Evolutionary conservation across 1,140 invertebrate species (phyloP).

Genomic region (Psilanteris sp.): DNA sequence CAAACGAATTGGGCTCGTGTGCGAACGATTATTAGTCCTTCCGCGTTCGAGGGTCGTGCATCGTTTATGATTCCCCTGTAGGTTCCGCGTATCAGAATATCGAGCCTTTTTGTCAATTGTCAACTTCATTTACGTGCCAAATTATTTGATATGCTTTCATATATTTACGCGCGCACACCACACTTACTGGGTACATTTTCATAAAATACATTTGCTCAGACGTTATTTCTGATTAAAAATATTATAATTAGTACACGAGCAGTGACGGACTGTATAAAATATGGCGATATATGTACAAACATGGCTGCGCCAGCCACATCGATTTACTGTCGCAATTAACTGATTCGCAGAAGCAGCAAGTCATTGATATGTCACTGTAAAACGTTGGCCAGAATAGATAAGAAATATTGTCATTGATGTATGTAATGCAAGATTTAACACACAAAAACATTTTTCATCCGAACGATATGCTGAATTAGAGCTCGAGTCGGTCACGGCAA

Average conservation of each 20-base stretch:
- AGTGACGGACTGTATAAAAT: too few relatives aligned
- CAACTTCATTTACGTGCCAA: too few relatives aligned
- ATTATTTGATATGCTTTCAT: too few relatives aligned
- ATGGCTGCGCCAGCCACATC: conserved; percentile 23
- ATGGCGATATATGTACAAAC: too few relatives aligned
- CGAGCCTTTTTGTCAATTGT: background rate
- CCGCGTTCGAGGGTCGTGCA: conserved; percentile 46
- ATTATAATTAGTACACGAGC: too few relatives aligned
- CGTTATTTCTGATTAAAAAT: too few relatives aligned
- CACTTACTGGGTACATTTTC: too few relatives aligned
- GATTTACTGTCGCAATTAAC: conserved; percentile 63
- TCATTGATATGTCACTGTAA: conserved; percentile 56
- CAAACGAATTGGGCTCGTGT: conserved; percentile 51
- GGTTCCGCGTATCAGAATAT: conserved; percentile 31
- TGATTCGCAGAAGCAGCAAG: conserved; percentile 58
- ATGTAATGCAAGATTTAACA: conserved; percentile 38
- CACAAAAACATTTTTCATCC: conserved; percentile 47
- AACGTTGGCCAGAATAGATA: conserved; percentile 44
- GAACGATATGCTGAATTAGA: conserved; percentile 23
- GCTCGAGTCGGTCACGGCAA: background rate
- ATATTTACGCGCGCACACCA: too few relatives aligned
- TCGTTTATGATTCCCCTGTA: conserved; percentile 31
- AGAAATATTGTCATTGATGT: conserved; percentile 58
- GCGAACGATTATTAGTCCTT: conserved; percentile 55
- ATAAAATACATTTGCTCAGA: too few relatives aligned